Percentiles rank a stretch among this genome's conserved stretches.
phyloP scores from a whole-genome alignment of 2,113 vertebrate species.

The Beaufortia kweichowensis region DNA sequence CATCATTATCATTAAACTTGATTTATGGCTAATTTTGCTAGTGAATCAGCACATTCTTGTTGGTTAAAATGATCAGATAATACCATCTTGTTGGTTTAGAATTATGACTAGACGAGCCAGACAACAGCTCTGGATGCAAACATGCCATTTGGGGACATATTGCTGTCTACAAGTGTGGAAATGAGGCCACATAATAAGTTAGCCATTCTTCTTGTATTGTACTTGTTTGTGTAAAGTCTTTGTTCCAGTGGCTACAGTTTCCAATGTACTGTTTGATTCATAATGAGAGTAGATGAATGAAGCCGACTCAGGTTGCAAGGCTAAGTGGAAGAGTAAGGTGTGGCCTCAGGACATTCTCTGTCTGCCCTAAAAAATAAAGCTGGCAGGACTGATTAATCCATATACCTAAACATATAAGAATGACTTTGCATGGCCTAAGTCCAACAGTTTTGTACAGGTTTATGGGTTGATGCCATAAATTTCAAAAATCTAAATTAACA shows the following conservation, averaged over 20 bases:
- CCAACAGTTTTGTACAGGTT: no score
- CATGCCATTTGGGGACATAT: constrained; percentile 2
- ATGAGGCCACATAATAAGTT: constrained; percentile 65
- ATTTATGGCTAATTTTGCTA: no score
- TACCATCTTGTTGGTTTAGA: not conserved
- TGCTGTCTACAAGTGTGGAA: constrained; percentile 61
- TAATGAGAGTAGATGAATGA: constrained; percentile 53
- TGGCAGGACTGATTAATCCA: not conserved
- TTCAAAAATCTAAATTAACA: not conserved
- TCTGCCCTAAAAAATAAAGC: not conserved
- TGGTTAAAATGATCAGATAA: not conserved
- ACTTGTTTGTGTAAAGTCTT: constrained; percentile 51
- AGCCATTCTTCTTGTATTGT: constrained; percentile 50
- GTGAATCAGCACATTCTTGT: not conserved
- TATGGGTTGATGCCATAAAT: no score
- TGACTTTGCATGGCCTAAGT: not conserved
- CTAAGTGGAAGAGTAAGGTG: constrained; percentile 33
- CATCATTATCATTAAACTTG: no score
- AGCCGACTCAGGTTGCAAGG: constrained; percentile 54
- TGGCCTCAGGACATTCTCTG: constrained; percentile 29
- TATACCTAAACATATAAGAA: constrained; percentile 10
- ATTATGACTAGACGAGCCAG: not conserved
- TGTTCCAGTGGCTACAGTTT: constrained; percentile 56
- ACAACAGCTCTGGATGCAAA: not conserved
- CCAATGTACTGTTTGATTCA: constrained; percentile 51